These are phyloP conservation scores for Drosophila melanosoma DNA, from an alignment of 2,888 invertebrate genomes.

Conservation along the genomic window DNA sequence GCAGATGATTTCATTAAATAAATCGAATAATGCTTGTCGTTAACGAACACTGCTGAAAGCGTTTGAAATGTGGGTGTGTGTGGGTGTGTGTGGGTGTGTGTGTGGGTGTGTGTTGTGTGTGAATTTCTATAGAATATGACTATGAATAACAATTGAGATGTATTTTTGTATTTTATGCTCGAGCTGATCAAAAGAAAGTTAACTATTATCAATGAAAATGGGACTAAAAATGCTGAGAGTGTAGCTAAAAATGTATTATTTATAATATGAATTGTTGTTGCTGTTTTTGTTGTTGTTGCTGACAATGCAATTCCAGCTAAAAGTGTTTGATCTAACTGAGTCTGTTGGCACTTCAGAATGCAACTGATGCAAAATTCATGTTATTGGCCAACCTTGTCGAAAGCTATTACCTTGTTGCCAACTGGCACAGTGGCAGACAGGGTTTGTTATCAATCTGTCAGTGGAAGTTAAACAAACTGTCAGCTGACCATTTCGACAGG, in stretches of 20 bases:
- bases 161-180: not conserved
- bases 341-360: not conserved
- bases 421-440: not conserved
- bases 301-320: not conserved
- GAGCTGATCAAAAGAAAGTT: not conserved
- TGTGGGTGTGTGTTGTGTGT: not conserved
- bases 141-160: not conserved
- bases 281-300: not conserved
- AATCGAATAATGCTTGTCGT: not conserved
- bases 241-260: not conserved
- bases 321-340: not conserved
- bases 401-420: not conserved
- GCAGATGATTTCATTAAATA: slow-evolving; percentile 1
- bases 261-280: not conserved
- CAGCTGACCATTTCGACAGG: slow-evolving; percentile 42
- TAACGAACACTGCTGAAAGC: slow-evolving; percentile 8
- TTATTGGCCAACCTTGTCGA: not conserved
- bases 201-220: not conserved
- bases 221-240: not conserved
- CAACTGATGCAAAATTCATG: slow-evolving; percentile 1
- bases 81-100: too few relatives aligned
- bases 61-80: not conserved
- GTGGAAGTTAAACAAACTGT: slow-evolving; percentile 34
- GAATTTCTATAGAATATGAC: not conserved
- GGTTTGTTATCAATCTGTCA: slow-evolving; percentile 45